Base-by-base conservation (phyloP, 2,888 invertebrate species). In the Chymomyza caudatula region DNA sequence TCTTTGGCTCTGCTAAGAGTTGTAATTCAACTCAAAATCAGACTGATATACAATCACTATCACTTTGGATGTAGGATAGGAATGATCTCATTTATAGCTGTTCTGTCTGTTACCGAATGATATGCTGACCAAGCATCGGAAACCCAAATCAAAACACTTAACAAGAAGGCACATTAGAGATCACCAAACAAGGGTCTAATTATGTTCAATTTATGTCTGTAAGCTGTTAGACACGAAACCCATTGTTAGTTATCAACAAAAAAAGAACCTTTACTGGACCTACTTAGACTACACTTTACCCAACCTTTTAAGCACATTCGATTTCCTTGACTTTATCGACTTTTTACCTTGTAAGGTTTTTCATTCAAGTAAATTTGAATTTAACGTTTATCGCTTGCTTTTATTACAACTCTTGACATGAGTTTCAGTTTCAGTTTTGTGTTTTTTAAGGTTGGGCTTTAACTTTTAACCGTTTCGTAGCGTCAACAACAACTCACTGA, bases 401-500 rank as follows among this genome's bases (percentile, higher is more conserved):
- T 51, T 51, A 51, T 51, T 51, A 22, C n/a, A 53, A 13, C 15
- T 53, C 53, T 20, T n/a, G 17, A 25, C 49, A 49, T 49, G 20
- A 63, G 17, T 52, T 69, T 29, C 17, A 43, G 43, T 56, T 20
- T 8, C 56, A 20, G 44, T 15, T 19, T 20, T n/a, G 51, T 63
- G 44, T 55, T 19, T 20, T 51, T 42, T 67, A 74, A 63, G 70
- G 64, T 67, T 47, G 47, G 29, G 19, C 19, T 17, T 51, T 51
- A 20, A 13, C 73, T 63, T 73, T 67, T 76, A 60, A 62, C 53
- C 54, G 65, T 13, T 55, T 51, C 59, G 57, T 25, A 58, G 60
- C 74, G 55, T 68, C 37, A 20, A 47, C 11, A 23, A 29, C n/a
- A n/a, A 23, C 53, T 22, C 51, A 76, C 49, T 76, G 78, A 76